Conservation (phyloP, 2,888 invertebrate species). For the Autographa gamma region DNA sequence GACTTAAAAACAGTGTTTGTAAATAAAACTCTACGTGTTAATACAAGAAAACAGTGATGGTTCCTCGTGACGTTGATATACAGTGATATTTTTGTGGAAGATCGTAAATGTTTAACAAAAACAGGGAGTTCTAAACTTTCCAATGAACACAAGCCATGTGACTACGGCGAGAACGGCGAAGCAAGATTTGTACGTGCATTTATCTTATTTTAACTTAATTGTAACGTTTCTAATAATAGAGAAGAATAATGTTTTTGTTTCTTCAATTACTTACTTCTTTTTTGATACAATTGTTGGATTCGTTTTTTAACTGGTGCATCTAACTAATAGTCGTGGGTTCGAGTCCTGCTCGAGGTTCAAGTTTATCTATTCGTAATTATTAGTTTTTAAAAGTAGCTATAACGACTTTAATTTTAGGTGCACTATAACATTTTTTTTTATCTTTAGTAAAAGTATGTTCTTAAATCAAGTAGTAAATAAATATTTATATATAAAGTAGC, state of each 20-base stretch:
- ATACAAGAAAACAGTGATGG: slow-evolving; percentile 63
- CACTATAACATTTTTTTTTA: too few relatives aligned
- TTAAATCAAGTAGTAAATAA: too few relatives aligned
- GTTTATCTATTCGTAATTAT: too few relatives aligned
- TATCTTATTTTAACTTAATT: slow-evolving; percentile 77
- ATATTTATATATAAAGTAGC: too few relatives aligned
- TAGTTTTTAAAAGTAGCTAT: too few relatives aligned
- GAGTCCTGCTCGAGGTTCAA: too few relatives aligned
- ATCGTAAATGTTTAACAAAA: slow-evolving; percentile 77
- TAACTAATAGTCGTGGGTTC: too few relatives aligned
- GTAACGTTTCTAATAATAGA: slow-evolving; percentile 74
- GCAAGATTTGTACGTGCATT: slow-evolving; percentile 82
- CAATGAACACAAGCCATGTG: slow-evolving; percentile 84
- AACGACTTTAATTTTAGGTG: too few relatives aligned
- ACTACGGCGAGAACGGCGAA: slow-evolving; percentile 76
- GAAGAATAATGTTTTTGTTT: slow-evolving; percentile 45
- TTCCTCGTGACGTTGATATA: slow-evolving; percentile 69
- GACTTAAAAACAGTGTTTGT: slow-evolving; percentile 42
- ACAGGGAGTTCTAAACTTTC: slow-evolving; percentile 81
- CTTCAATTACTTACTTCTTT: slow-evolving; percentile 16
- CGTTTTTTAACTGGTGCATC: too few relatives aligned
- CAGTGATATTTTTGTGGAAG: slow-evolving; percentile 76
- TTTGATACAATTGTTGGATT: slow-evolving; percentile 9
- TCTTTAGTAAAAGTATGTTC: too few relatives aligned
- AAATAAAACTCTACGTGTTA: slow-evolving; percentile 56